A percentile compares a stretch with the other conserved stretches of the same genome.
Conservation (phyloP, 1,140 invertebrate genomes). For the Capitella teleta region DNA sequence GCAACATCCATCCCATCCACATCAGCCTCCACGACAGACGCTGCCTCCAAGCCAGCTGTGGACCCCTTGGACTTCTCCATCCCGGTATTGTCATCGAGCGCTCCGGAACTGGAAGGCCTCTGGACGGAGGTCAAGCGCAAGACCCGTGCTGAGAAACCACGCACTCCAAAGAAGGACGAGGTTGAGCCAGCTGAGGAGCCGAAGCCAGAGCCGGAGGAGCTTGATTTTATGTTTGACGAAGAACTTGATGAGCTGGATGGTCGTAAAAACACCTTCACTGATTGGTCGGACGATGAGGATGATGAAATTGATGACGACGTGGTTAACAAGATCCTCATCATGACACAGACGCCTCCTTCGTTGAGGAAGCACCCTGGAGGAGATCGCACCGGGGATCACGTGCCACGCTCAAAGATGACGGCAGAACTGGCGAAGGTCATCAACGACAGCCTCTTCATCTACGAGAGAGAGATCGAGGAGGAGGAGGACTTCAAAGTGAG, state of each 20-base stretch:
- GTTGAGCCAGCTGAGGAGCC: not conserved
- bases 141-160: conserved; percentile 5
- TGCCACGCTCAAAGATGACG: conserved; percentile 54
- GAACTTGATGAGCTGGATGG: conserved; percentile 63
- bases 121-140: conserved; percentile 32
- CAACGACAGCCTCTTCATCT: conserved; percentile 86
- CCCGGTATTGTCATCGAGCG: conserved; percentile 25
- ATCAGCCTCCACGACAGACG: no score
- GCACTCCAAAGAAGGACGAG: not conserved
- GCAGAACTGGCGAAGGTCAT: conserved; percentile 87
- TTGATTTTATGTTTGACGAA: conserved; percentile 95
- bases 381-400: conserved; percentile 32
- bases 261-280: conserved; percentile 64
- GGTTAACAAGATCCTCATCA: conserved; percentile 88
- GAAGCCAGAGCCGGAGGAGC: conserved; percentile 61
- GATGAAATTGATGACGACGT: conserved; percentile 76
- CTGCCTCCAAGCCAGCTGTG: not conserved
- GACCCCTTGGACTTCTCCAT: no score
- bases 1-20: conserved; percentile 2
- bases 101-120: conserved; percentile 27
- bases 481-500: conserved; percentile 16
- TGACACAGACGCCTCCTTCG: conserved; percentile 63
- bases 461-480: conserved; percentile 53
- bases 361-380: conserved; percentile 37
- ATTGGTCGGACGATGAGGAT: conserved; percentile 64